Base-by-base conservation (phyloP, 2,797 vertebrate species). In the Chrosomus eos region DNA sequence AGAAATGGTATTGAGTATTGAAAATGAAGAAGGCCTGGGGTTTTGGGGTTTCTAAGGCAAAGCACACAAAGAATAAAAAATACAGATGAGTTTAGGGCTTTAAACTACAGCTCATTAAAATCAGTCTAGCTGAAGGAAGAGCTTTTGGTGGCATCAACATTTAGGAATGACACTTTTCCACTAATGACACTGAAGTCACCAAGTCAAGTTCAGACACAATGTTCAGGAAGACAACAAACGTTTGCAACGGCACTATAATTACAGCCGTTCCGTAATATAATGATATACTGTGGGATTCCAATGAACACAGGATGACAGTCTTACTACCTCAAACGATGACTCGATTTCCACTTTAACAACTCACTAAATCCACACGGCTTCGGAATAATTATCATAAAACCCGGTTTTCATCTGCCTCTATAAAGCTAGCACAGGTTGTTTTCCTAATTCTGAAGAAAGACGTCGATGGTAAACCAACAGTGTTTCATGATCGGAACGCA, bases 381-480 rank as follows among this genome's bases (percentile, higher is more conserved):
- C 78, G 79, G 88, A 90, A 90, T 91, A 88, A 90, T 92, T 91
- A 92, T 89, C 83, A 82, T 90, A 88, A 92, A 92, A 92, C 83
- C 84, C 81, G 85, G 78, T 76, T 90, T 90, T 90, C 89, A 88
- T 90, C 88, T 86, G 78, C 71, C 74, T 75, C 88, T 85, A 89
- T 89, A 90, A 91, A 90, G 87, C 83, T 68, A 67, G 87, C 84
- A 87, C 79, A 74, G 81, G 76, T 86, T 88, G 88, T 88, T 88
- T 86, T 87, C 78, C 85, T 84, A 82, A 88, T 89, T 83, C 84
- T 80, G 85, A 87, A 78, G 80, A 89, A 88, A 88, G 75, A 79
- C 67, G 72, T 77, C 77, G 70, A 82, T 83, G 73, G 81, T 82
- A 84, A 87, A 89, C 87, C 82, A 89, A 89, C 87, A 80, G 75